phyloP scores from a whole-genome alignment of 2,888 invertebrate species.

The Camponotus fellah region DNA sequence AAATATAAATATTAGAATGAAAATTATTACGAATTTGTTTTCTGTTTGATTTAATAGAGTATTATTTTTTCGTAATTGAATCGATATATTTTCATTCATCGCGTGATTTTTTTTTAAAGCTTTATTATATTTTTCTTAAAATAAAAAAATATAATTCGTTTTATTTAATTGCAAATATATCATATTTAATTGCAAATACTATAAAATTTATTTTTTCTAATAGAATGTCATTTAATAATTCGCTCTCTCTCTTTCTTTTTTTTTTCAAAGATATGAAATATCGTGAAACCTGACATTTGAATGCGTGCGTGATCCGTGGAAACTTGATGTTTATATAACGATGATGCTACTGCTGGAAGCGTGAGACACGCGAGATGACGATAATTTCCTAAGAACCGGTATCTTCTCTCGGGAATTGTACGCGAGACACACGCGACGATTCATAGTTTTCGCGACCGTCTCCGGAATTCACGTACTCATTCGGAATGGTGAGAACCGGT shows the following conservation, averaged over 20 bases:
- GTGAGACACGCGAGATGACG: conserved; percentile 37
- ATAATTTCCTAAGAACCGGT: conserved; percentile 15
- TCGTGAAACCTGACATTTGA: conserved; percentile 10
- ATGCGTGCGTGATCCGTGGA: conserved; percentile 43
- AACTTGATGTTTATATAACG: conserved; percentile 49
- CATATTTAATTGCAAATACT: not conserved
- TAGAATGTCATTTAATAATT: conserved; percentile 1
- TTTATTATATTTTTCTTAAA: not conserved
- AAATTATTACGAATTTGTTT: not conserved
- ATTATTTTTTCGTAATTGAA: not conserved
- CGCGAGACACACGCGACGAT: conserved; percentile 39
- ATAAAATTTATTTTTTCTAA: conserved; percentile 46
- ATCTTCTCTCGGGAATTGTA: conserved; percentile 54
- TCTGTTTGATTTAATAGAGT: not conserved
- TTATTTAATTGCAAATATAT: not conserved
- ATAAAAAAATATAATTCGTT: not conserved
- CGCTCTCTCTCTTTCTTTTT: not conserved
- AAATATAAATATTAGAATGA: not conserved
- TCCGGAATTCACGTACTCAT: conserved; percentile 34
- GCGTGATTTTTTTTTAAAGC: not conserved
- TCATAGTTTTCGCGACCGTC: conserved; percentile 54
- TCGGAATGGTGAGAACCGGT: conserved; percentile 30
- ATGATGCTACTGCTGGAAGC: conserved; percentile 14
- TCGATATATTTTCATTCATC: not conserved
- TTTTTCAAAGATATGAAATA: not conserved